Evolutionary conservation across 2,888 invertebrate genomes (phyloP).

Genomic region (Nematopogon swammerdamellus): DNA sequence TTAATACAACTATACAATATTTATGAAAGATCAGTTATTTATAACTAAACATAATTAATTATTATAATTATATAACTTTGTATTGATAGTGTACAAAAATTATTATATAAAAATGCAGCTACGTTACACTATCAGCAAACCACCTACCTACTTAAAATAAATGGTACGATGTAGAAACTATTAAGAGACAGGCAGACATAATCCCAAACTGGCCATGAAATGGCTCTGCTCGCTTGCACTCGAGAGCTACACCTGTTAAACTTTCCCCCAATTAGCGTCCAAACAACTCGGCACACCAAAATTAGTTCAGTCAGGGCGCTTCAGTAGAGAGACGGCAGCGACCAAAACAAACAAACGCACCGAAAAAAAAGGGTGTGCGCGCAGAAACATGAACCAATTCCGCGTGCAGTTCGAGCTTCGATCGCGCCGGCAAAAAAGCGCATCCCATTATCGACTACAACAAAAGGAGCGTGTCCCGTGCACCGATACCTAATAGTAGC

Average conservation of each 20-base stretch:
- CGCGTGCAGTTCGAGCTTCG: conserved; percentile 13
- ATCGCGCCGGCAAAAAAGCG: conserved; percentile 50
- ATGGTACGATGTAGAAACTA: no score
- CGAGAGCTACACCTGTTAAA: not conserved
- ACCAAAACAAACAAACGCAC: not conserved
- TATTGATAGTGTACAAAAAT: no score
- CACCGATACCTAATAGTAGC: conserved; percentile 57
- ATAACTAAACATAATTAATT: no score
- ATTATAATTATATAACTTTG: no score
- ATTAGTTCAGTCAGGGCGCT: not conserved
- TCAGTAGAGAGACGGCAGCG: no score
- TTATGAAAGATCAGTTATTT: no score
- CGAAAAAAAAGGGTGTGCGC: not conserved
- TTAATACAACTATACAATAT: no score
- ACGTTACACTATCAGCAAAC: no score
- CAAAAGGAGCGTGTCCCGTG: conserved; percentile 44
- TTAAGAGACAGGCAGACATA: no score
- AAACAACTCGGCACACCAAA: not conserved
- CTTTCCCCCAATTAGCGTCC: not conserved
- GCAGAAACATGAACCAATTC: not conserved
- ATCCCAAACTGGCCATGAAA: not conserved
- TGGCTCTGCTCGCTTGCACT: not conserved
- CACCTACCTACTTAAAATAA: no score
- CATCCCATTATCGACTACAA: conserved; percentile 57
- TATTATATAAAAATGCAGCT: no score